Conservation (phyloP, 2,888 invertebrate species). For the Philopedon plagiatum region DNA sequence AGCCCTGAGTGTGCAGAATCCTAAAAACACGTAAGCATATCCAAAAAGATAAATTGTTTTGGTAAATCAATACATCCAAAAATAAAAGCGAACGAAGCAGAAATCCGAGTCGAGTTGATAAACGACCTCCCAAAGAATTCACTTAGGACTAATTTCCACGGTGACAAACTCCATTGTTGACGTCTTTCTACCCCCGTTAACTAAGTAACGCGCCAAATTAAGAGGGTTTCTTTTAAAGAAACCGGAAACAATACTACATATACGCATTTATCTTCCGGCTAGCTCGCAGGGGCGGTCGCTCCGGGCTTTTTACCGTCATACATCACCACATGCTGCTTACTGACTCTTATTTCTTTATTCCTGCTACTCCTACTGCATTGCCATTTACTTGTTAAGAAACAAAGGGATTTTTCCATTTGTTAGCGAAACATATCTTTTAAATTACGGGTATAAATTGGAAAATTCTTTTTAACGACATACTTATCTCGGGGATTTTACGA, state of each 20-base stretch:
- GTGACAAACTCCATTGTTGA: constrained; percentile 65
- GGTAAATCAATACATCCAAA: constrained; percentile 61
- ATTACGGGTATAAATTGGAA: constrained; percentile 32
- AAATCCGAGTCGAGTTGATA: constrained; percentile 58
- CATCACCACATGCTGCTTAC: constrained; percentile 47
- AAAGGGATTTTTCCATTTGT: constrained; percentile 51
- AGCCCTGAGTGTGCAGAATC: too few species aligned
- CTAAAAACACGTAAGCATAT: too few species aligned
- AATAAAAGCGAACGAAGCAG: constrained; percentile 41
- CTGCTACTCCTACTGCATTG: constrained; percentile 42
- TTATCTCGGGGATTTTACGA: neutral
- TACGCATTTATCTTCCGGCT: constrained; percentile 69
- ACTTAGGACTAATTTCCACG: constrained; percentile 67
- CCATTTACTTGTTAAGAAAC: constrained; percentile 57
- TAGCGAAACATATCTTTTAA: constrained; percentile 34
- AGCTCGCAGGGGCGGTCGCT: constrained; percentile 49
- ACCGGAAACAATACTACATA: constrained; percentile 70
- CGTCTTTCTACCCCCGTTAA: constrained; percentile 64
- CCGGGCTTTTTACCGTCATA: constrained; percentile 58
- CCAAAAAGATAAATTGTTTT: constrained; percentile 32
- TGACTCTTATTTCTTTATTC: constrained; percentile 53
- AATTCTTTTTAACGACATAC: neutral
- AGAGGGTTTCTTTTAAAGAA: constrained; percentile 67
- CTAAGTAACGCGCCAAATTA: constrained; percentile 69
- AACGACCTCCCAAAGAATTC: constrained; percentile 66